These are phyloP conservation scores for Notodonta dromedarius DNA, from an alignment of 2,888 invertebrate species.

Conservation along the genomic window DNA sequence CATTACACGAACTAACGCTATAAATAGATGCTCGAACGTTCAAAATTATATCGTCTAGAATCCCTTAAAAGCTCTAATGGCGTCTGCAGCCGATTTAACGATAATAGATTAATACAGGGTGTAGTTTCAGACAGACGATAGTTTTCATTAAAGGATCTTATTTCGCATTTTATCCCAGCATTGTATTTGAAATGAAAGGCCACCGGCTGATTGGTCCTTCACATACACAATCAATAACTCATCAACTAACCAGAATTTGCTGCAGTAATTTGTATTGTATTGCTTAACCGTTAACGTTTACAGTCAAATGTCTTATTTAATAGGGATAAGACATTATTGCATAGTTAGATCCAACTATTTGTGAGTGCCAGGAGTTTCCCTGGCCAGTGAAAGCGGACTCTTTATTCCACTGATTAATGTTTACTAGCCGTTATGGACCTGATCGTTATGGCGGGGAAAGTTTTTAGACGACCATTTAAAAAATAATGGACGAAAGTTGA, in stretches of 20 bases:
- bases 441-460: slow-evolving; percentile 22
- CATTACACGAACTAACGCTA: slow-evolving; percentile 22
- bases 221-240: background rate
- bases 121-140: slow-evolving; percentile 49
- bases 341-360: slow-evolving; percentile 40
- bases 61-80: slow-evolving; percentile 42
- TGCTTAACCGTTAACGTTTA: background rate
- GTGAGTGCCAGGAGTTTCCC: slow-evolving; percentile 60
- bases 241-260: background rate
- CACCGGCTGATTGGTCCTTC: slow-evolving; percentile 54
- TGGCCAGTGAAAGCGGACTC: slow-evolving; percentile 45
- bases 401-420: slow-evolving; percentile 67
- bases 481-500: slow-evolving; percentile 11
- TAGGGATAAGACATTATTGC: background rate
- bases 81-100: slow-evolving; percentile 60
- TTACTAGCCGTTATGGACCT: slow-evolving; percentile 44
- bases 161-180: slow-evolving; percentile 60
- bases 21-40: slow-evolving; percentile 20
- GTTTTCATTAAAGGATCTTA: slow-evolving; percentile 63
- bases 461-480: slow-evolving; percentile 20
- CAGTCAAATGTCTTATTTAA: background rate
- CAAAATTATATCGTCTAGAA: slow-evolving; percentile 30
- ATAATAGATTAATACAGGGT: slow-evolving; percentile 57
- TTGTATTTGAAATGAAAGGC: slow-evolving; percentile 61
- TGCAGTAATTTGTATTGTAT: background rate